Percentiles rank a stretch among this genome's conserved stretches.
These are phyloP conservation scores for Harpalus rufipes DNA, from an alignment of 2,888 invertebrate species.

Conservation along the genomic window DNA sequence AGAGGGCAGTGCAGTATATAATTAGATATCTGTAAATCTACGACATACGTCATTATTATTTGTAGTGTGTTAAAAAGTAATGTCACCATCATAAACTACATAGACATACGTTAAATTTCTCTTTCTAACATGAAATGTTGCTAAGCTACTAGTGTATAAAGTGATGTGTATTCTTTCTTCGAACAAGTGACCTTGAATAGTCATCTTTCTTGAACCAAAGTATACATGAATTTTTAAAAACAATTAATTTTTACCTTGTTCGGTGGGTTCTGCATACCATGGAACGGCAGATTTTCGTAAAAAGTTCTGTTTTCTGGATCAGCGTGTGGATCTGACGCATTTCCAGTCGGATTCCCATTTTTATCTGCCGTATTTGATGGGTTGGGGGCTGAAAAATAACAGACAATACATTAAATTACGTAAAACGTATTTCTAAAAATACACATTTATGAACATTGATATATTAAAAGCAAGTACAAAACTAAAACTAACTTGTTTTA, in stretches of 20 bases:
- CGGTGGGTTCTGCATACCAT: conserved; percentile 95
- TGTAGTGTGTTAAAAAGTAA: too few relatives aligned
- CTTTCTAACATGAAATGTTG: too few relatives aligned
- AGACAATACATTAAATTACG: conserved; percentile 1
- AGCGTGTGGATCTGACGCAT: conserved; percentile 83
- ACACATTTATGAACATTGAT: conserved; percentile 1
- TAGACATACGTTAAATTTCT: too few relatives aligned
- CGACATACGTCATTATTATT: too few relatives aligned
- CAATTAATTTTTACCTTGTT: conserved; percentile 86
- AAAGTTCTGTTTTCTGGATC: conserved; percentile 88
- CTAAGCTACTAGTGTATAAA: too few relatives aligned
- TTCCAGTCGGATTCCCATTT: conserved; percentile 77
- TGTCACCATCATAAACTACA: too few relatives aligned
- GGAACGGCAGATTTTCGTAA: conserved; percentile 97
- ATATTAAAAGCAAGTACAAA: neutral
- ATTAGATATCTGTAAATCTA: too few relatives aligned
- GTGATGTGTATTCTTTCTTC: too few relatives aligned
- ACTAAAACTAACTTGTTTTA: neutral
- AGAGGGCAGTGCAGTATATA: too few relatives aligned
- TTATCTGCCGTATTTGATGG: conserved; percentile 79
- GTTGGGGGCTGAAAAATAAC: conserved; percentile 76
- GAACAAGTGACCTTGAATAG: too few relatives aligned
- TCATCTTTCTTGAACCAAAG: too few relatives aligned
- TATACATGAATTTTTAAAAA: neutral
- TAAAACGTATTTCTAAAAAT: neutral